Percentiles rank a stretch among this genome's conserved stretches.
Evolutionary conservation across 1,140 invertebrate species (phyloP).

Genomic region (Potamilus streckersoni): DNA sequence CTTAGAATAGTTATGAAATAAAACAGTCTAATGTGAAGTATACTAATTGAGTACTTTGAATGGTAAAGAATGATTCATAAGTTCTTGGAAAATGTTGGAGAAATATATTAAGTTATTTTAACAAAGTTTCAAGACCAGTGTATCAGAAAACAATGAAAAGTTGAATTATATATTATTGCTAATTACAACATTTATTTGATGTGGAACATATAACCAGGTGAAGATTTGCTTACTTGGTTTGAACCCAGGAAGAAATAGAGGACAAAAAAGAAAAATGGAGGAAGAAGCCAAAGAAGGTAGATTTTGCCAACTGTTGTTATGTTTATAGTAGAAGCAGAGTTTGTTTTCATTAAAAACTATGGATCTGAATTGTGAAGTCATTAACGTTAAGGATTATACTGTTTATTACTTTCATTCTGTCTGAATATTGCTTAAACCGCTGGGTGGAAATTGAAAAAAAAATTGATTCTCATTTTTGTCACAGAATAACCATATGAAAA

Average conservation of each 20-base stretch:
- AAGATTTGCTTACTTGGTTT: constrained; percentile 66
- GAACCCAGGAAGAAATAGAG: constrained; percentile 36
- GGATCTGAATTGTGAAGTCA: neutral
- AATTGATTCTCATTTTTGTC: constrained; percentile 5
- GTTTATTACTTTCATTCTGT: no score
- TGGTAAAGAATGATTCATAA: no score
- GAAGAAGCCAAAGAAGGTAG: neutral
- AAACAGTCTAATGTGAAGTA: no score
- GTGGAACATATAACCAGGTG: constrained; percentile 59
- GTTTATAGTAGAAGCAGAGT: neutral
- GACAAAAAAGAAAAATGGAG: constrained; percentile 5
- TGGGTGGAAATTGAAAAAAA: neutral
- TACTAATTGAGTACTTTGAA: no score
- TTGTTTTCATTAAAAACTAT: neutral
- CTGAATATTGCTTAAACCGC: neutral
- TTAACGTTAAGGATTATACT: neutral
- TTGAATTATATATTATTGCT: no score
- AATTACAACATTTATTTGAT: constrained; percentile 2
- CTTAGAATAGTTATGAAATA: no score
- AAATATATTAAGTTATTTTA: no score
- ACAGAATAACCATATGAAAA: neutral
- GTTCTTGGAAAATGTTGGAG: no score
- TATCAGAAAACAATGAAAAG: no score
- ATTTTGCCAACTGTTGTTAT: neutral
- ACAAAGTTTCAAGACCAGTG: no score